A percentile compares a stretch with the other conserved stretches of the same genome.
phyloP scores from a whole-genome alignment of 1,140 invertebrate species.

The Listronotus oregonensis region DNA sequence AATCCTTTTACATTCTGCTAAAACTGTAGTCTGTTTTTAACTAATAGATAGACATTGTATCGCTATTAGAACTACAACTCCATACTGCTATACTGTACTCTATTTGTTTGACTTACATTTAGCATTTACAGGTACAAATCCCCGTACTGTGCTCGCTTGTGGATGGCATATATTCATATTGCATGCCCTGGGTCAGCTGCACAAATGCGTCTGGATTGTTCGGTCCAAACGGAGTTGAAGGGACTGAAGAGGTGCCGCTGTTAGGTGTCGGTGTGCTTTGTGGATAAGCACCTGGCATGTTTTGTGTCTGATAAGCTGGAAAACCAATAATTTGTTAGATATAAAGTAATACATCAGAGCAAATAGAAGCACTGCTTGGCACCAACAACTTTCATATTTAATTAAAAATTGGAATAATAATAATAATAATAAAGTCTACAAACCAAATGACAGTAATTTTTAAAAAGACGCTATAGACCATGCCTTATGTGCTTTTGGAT shows the following conservation, averaged over 20 bases:
- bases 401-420: too few relatives aligned
- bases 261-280: slow-evolving; percentile 47
- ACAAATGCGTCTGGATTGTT: slow-evolving; percentile 27
- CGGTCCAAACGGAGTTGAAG: slow-evolving; percentile 13
- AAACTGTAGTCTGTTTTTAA: too few relatives aligned
- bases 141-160: background rate
- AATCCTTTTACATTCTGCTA: too few relatives aligned
- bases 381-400: too few relatives aligned
- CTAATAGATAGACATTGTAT: too few relatives aligned
- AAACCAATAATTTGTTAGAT: background rate
- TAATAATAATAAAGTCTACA: background rate
- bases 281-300: slow-evolving; percentile 37
- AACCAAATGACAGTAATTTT: background rate
- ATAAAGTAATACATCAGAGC: background rate
- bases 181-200: slow-evolving; percentile 46
- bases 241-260: slow-evolving; percentile 30
- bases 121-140: slow-evolving; percentile 16
- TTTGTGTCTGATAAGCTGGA: slow-evolving; percentile 31
- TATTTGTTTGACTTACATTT: slow-evolving; percentile 15
- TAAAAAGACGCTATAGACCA: too few relatives aligned
- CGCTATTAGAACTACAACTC: too few relatives aligned
- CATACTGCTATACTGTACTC: too few relatives aligned
- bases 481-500: too few relatives aligned
- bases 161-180: slow-evolving; percentile 37
- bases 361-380: too few relatives aligned